Evolutionary conservation across 2,888 invertebrate species (phyloP).

Genomic region (Megastigmus dorsalis): DNA sequence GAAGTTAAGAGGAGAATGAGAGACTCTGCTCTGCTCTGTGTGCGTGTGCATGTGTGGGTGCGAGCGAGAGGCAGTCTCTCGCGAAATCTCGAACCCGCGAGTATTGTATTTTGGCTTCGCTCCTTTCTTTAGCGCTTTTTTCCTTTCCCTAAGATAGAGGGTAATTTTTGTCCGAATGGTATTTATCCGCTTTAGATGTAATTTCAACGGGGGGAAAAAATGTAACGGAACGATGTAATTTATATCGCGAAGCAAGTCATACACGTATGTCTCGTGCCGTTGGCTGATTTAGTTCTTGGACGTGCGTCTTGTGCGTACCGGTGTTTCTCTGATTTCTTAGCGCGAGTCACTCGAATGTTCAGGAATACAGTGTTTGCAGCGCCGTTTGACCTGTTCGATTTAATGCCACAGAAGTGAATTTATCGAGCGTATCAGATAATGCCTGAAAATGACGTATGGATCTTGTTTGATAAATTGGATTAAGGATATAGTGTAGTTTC

Average conservation of each 20-base stretch:
- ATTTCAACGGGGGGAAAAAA: too few species aligned
- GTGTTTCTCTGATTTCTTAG: not conserved
- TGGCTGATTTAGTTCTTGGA: conserved; percentile 18
- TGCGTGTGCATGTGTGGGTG: too few species aligned
- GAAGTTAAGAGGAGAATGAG: conserved; percentile 18
- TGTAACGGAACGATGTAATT: too few species aligned
- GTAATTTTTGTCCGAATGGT: not conserved
- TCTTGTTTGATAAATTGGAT: too few species aligned
- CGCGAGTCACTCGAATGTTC: not conserved
- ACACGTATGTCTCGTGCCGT: too few species aligned
- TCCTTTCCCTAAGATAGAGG: not conserved
- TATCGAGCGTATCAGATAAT: not conserved
- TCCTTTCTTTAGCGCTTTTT: not conserved
- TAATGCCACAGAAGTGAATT: not conserved
- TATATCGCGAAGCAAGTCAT: too few species aligned
- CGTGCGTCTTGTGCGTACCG: not conserved
- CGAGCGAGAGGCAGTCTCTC: not conserved
- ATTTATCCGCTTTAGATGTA: too few species aligned
- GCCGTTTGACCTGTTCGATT: conserved; percentile 12
- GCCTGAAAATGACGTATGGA: too few species aligned
- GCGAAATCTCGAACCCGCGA: not conserved
- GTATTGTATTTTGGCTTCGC: too few species aligned
- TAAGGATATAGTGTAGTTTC: too few species aligned
- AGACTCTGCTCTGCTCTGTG: too few species aligned
- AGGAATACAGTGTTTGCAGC: not conserved